phyloP scores from a whole-genome alignment of 2,888 invertebrate species.

The Rutpela maculata region DNA sequence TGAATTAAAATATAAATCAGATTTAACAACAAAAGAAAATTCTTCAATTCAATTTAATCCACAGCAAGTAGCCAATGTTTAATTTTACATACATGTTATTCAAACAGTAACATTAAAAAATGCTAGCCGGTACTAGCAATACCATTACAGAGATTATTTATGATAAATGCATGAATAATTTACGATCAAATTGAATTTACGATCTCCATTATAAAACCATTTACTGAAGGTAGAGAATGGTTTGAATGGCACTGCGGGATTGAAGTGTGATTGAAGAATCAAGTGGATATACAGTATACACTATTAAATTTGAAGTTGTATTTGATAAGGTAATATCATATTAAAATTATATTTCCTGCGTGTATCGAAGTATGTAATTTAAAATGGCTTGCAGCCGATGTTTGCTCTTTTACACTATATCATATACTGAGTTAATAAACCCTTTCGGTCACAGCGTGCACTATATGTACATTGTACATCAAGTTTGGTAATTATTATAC shows the following conservation, averaged over 20 bases:
- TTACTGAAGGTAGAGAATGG: conserved; percentile 25
- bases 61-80: too few relatives aligned
- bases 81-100: conserved; percentile 5
- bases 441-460: too few relatives aligned
- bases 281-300: neutral
- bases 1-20: neutral
- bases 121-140: conserved; percentile 9
- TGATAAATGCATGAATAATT: conserved; percentile 27
- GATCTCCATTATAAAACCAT: conserved; percentile 34
- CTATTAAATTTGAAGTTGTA: conserved; percentile 19
- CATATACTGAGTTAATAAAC: too few relatives aligned
- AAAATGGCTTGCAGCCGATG: too few relatives aligned
- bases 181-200: conserved; percentile 35
- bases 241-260: conserved; percentile 26
- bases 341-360: neutral
- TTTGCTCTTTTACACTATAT: too few relatives aligned
- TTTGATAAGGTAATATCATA: conserved; percentile 4
- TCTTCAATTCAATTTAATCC: neutral
- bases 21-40: neutral
- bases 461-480: too few relatives aligned
- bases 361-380: too few relatives aligned
- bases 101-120: conserved; percentile 10
- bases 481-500: too few relatives aligned
- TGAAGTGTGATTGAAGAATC: conserved; percentile 32
- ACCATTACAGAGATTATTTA: conserved; percentile 28